Evolutionary conservation across 1,140 invertebrate species (phyloP).

Genomic region (Saccostrea glomerata): DNA sequence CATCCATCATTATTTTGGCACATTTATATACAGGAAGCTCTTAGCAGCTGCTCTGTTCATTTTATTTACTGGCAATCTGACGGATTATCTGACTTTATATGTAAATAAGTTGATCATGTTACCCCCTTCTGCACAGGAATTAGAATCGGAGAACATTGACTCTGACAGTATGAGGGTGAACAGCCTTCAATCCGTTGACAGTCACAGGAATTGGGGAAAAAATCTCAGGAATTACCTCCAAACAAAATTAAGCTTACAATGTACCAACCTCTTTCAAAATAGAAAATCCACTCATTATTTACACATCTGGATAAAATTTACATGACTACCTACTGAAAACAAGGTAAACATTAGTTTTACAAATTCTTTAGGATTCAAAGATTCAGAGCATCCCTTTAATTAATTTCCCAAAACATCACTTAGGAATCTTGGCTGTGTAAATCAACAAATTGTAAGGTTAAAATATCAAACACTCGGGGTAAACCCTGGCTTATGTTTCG

Average conservation of each 20-base stretch:
- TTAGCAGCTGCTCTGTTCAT: conserved; percentile 17
- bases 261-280: background rate
- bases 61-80: conserved; percentile 15
- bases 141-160: background rate
- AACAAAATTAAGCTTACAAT: background rate
- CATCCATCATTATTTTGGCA: conserved; percentile 22
- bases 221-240: background rate
- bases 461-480: background rate
- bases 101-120: conserved; percentile 21
- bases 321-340: background rate
- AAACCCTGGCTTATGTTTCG: background rate
- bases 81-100: background rate
- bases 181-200: conserved; percentile 17
- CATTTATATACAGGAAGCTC: conserved; percentile 31
- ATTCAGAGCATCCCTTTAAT: background rate
- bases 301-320: conserved; percentile 18
- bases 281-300: conserved; percentile 3
- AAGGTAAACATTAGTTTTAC: background rate
- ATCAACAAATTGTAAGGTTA: conserved; percentile 18
- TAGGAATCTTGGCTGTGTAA: background rate
- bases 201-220: background rate
- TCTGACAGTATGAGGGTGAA: background rate
- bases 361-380: background rate
- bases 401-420: background rate
- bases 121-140: background rate